Base-by-base conservation (phyloP, 2,797 vertebrate genomes). In the Ptychobarbus kaznakovi region DNA sequence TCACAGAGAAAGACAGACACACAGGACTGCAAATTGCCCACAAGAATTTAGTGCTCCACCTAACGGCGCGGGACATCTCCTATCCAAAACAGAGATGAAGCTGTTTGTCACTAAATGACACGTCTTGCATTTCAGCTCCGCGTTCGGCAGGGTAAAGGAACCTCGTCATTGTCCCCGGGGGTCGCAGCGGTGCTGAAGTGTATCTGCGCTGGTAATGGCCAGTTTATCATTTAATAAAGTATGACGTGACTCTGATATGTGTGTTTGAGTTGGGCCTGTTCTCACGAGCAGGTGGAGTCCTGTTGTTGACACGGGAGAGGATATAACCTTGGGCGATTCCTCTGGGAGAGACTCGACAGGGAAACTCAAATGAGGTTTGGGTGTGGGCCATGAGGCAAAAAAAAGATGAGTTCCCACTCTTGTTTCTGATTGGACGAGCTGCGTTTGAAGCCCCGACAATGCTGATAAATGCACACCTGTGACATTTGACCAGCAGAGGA, bases 1-100 rank as follows among this genome's bases (percentile, higher is more conserved):
- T 84, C 90, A 91, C 87, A 61, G 82, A 91, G 89, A 87, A 87
- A 92, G 65, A 90, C 81, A 86, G 56, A 85, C 40, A 86, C 73
- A 69, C 51, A 61, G 51, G 40, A 38, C 83, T 87, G 75, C 69
- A 87, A 75, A 80, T 32, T 69, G 74, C 58, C 87, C 51, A 49
- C 16, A 70, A 63, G 56, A 28, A 61, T 53, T 35, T 35, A 49
- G 68, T 6, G 65, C 46, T 72, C 51, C 13, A 38, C n/a, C 68
- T 28, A 15, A 76, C 10, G 22, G 16, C 1, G 1, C 18, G 9
- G 69, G 63, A 80, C 58, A 75, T 75, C 79, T 80, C 40, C 38
- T 10, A 75, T 61, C 18, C 53, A 35, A 20, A 73, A 46, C 25
- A 46, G 10, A 61, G 38, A 72, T 53, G 8, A 68, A 35, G 63